A percentile compares a stretch with the other conserved stretches of the same genome.
Conservation (phyloP, 2,113 vertebrate genomes). For the Prionailurus viverrinus region DNA sequence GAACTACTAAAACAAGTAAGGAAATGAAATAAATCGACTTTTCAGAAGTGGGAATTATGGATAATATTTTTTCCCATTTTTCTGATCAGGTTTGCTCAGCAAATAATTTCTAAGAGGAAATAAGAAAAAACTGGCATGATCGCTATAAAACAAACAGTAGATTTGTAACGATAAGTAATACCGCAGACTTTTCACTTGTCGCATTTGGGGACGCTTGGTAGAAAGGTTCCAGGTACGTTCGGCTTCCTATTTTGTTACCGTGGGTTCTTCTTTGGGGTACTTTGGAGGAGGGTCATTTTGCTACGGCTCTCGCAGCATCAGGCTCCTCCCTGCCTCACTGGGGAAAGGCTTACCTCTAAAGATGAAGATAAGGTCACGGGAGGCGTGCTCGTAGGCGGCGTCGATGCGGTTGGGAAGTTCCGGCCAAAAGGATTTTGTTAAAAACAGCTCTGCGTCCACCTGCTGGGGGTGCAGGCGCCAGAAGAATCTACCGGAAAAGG, state of each 20-base stretch:
- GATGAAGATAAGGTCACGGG: constrained; percentile 92
- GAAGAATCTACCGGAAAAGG: constrained; percentile 91
- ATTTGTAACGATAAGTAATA: background rate
- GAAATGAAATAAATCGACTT: constrained; percentile 3
- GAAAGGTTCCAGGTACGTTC: background rate
- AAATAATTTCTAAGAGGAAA: background rate
- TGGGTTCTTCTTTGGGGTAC: background rate
- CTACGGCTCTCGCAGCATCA: background rate
- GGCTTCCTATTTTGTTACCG: background rate
- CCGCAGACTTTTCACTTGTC: background rate
- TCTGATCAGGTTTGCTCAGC: background rate
- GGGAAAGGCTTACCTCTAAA: constrained; percentile 92
- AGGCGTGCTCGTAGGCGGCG: constrained; percentile 94
- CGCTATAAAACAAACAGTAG: background rate
- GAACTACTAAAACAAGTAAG: background rate
- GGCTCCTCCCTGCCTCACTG: background rate
- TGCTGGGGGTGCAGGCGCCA: constrained; percentile 97
- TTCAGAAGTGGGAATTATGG: background rate
- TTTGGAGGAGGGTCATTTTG: background rate
- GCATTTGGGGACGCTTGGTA: background rate
- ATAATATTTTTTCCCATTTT: background rate
- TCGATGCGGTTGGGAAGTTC: constrained; percentile 94
- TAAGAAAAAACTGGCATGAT: background rate
- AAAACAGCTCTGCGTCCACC: constrained; percentile 90
- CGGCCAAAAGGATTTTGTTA: constrained; percentile 96